phyloP scores from a whole-genome alignment of 1,140 invertebrate species.

The Stegodyphus dumicola region DNA sequence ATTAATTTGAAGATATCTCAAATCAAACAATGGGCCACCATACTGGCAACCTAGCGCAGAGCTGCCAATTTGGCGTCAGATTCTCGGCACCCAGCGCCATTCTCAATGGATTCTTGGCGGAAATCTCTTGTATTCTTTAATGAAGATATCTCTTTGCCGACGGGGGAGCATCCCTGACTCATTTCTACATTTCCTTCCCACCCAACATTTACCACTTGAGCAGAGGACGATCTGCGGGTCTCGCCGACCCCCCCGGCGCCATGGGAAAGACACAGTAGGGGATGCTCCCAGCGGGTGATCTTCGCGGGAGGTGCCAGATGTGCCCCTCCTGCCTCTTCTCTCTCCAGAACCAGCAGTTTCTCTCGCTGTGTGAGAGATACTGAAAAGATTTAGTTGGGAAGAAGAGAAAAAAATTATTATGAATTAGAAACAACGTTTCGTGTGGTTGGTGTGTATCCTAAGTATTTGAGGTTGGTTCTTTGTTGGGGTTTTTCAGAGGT shows the following conservation, averaged over 20 bases:
- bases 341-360: background rate
- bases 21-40: too few relatives aligned
- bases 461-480: background rate
- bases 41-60: too few relatives aligned
- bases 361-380: background rate
- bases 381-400: background rate
- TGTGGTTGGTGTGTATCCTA: background rate
- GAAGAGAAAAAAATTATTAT: constrained; percentile 23
- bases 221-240: constrained; percentile 18
- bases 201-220: background rate
- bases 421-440: constrained; percentile 27
- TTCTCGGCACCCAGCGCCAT: too few relatives aligned
- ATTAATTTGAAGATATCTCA: too few relatives aligned
- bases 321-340: background rate
- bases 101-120: too few relatives aligned
- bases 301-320: constrained; percentile 50
- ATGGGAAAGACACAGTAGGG: constrained; percentile 43
- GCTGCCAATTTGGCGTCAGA: too few relatives aligned
- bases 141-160: constrained; percentile 47
- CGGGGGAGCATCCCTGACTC: constrained; percentile 40
- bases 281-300: constrained; percentile 45
- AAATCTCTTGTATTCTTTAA: background rate
- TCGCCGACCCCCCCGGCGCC: constrained; percentile 34
- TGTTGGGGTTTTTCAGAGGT: too few relatives aligned
- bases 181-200: background rate